phyloP scores from a whole-genome alignment of 2,888 invertebrate species.

The Cephus pulcher region DNA sequence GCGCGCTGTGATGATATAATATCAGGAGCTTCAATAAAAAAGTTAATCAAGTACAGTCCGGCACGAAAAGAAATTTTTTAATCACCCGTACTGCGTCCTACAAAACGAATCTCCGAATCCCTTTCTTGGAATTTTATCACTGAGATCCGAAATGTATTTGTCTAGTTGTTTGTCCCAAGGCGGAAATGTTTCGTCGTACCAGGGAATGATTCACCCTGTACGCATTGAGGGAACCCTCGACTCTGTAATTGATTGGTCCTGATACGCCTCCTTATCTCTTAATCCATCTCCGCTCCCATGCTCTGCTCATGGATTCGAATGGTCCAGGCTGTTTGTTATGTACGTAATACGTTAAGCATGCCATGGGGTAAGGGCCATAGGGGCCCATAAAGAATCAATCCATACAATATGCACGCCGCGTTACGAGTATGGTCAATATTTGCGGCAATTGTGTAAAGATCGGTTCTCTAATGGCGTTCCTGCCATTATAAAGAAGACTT shows the following conservation, averaged over 20 bases:
- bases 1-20: not conserved
- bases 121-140: not conserved
- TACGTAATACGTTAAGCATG: constrained; percentile 30
- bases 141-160: not conserved
- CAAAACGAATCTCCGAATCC: not conserved
- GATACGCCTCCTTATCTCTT: constrained; percentile 64
- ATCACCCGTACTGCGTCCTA: constrained; percentile 29
- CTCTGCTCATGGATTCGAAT: constrained; percentile 36
- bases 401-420: constrained; percentile 42
- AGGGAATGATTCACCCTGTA: constrained; percentile 23
- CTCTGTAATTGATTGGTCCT: constrained; percentile 63
- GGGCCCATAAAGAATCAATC: constrained; percentile 57
- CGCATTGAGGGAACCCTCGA: constrained; percentile 44
- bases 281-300: constrained; percentile 56
- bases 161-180: not conserved
- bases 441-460: constrained; percentile 53
- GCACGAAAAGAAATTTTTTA: constrained; percentile 21
- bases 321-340: constrained; percentile 39
- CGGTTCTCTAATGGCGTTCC: constrained; percentile 31
- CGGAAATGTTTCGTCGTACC: not conserved
- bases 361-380: constrained; percentile 24
- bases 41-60: not conserved
- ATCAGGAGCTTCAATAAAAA: not conserved
- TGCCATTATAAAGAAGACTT: constrained; percentile 30
- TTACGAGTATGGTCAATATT: constrained; percentile 54